A percentile compares a stretch with the other conserved stretches of the same genome.
These are phyloP conservation scores for Ophiothrix spiculata DNA, from an alignment of 35 echinoderm and acorn worm genomes.

Conservation along the genomic window DNA sequence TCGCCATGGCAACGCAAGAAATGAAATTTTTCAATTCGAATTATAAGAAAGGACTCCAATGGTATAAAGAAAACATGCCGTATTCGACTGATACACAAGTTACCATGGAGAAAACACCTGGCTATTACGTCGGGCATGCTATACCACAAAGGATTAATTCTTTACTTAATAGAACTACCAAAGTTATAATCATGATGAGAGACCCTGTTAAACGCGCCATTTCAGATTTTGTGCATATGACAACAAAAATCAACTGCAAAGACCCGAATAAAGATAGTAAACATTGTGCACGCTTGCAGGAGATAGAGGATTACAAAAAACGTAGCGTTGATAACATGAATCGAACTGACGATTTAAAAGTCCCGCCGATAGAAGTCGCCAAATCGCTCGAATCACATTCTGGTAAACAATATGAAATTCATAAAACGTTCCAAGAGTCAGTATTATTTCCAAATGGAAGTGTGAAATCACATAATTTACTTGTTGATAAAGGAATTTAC, in stretches of 20 bases:
- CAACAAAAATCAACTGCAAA: not conserved
- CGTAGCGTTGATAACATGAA: not conserved
- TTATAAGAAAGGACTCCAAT: not conserved
- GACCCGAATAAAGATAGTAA: not conserved
- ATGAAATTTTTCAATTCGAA: constrained; percentile 44
- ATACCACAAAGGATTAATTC: not conserved
- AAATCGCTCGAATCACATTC: not conserved
- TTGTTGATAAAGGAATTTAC: constrained; percentile 69
- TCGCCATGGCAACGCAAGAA: constrained; percentile 38
- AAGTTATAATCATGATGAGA: constrained; percentile 57
- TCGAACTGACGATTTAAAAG: not conserved
- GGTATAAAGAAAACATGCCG: constrained; percentile 27
- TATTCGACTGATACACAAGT: constrained; percentile 26
- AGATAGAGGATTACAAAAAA: not conserved
- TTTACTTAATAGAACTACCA: constrained; percentile 2
- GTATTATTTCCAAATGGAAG: constrained; percentile 53
- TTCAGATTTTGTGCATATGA: constrained; percentile 61
- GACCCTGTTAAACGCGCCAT: constrained; percentile 60
- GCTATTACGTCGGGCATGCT: constrained; percentile 13
- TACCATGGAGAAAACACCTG: constrained; percentile 59
- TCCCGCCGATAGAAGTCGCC: not conserved
- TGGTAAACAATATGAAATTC: constrained; percentile 34
- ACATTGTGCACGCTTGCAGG: not conserved
- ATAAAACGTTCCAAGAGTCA: constrained; percentile 68
- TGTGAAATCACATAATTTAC: constrained; percentile 42